These are phyloP conservation scores for Tinea semifulvella DNA, from an alignment of 2,888 invertebrate species.

Conservation along the genomic window DNA sequence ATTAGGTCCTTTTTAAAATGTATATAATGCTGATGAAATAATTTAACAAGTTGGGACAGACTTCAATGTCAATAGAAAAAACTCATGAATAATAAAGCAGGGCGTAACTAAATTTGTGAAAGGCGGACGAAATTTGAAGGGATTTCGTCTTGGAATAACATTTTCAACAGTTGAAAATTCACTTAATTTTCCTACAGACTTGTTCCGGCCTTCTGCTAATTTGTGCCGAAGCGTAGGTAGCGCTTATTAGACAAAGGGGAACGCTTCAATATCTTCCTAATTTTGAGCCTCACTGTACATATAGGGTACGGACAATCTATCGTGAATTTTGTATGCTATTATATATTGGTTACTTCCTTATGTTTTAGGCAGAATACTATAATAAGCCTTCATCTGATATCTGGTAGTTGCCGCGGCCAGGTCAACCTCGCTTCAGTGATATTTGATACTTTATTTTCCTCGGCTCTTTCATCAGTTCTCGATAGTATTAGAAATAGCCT, in stretches of 20 bases:
- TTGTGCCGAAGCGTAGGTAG: slow-evolving; percentile 7
- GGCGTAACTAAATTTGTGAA: slow-evolving; percentile 10
- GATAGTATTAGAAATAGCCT: too few relatives aligned
- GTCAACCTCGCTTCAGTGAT: too few relatives aligned
- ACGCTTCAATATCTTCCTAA: slow-evolving; percentile 4
- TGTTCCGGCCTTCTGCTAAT: slow-evolving; percentile 8
- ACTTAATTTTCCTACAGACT: slow-evolving; percentile 10
- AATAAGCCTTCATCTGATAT: too few relatives aligned
- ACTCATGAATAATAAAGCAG: slow-evolving; percentile 11
- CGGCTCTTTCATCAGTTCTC: too few relatives aligned
- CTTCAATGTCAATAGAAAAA: slow-evolving; percentile 11
- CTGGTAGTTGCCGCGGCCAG: too few relatives aligned
- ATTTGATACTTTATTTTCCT: too few relatives aligned
- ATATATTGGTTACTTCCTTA: too few relatives aligned
- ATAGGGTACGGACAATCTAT: too few relatives aligned
- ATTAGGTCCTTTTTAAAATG: too few relatives aligned
- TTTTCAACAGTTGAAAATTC: slow-evolving; percentile 10
- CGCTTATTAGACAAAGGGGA: neutral
- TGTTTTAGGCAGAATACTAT: too few relatives aligned
- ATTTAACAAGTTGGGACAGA: slow-evolving; percentile 6
- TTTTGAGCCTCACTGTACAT: slow-evolving; percentile 5
- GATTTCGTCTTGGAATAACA: slow-evolving; percentile 11
- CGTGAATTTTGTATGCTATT: too few relatives aligned
- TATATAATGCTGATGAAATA: neutral
- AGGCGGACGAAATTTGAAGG: slow-evolving; percentile 9